A percentile compares a stretch with the other conserved stretches of the same genome.
phyloP scores from a whole-genome alignment of 1,140 invertebrate species.

The Lethrus apterus region DNA sequence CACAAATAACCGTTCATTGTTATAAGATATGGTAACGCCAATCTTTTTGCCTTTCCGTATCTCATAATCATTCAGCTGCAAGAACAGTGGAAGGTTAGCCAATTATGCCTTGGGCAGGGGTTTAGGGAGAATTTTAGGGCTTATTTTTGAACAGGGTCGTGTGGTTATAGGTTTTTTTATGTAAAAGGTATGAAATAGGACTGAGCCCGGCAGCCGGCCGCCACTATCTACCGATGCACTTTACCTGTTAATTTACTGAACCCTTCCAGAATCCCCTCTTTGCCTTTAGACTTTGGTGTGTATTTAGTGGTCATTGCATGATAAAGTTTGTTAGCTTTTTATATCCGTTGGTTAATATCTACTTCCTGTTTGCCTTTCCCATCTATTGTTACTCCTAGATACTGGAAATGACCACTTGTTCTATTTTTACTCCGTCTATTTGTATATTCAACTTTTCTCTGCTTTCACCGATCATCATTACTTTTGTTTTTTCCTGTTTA shows the following conservation, averaged over 20 bases:
- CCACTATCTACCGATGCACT: conserved; percentile 47
- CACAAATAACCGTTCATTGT: conserved; percentile 99
- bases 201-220: conserved; percentile 40
- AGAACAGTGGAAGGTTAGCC: conserved; percentile 79
- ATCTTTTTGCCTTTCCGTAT: conserved; percentile 98
- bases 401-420: too few relatives aligned
- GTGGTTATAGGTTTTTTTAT: not conserved
- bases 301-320: too few relatives aligned
- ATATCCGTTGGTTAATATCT: too few relatives aligned
- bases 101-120: conserved; percentile 44
- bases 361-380: too few relatives aligned
- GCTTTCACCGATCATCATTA: too few relatives aligned
- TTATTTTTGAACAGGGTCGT: conserved; percentile 6
- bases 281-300: conserved; percentile 99
- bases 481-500: too few relatives aligned
- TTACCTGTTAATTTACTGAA: conserved; percentile 99
- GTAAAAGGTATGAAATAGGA: conserved; percentile 25
- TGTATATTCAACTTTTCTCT: too few relatives aligned
- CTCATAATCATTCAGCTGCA: conserved; percentile 99
- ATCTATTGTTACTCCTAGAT: too few relatives aligned
- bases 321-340: too few relatives aligned
- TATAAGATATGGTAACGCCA: conserved; percentile 99
- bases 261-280: conserved; percentile 99
- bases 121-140: too few relatives aligned
- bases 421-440: too few relatives aligned